phyloP scores from a whole-genome alignment of 2,797 vertebrate genomes.

The Megalops cyprinoides region DNA sequence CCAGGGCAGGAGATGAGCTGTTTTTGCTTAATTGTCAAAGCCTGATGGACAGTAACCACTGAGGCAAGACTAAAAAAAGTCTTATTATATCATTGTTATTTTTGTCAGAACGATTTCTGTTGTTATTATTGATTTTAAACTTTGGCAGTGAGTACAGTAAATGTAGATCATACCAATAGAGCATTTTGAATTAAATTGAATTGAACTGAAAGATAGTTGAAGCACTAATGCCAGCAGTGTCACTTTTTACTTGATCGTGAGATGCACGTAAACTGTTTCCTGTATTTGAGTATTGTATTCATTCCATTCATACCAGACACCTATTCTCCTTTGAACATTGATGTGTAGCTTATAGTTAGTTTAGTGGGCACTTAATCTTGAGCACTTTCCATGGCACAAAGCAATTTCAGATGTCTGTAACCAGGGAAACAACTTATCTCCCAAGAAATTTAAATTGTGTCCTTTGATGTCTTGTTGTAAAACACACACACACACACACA shows the following conservation, averaged over 20 bases:
- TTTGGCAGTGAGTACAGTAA: too few relatives aligned
- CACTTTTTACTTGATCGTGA: conserved; percentile 19
- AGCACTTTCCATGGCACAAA: neutral
- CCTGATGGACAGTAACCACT: too few relatives aligned
- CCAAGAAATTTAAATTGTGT: neutral
- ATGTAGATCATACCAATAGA: too few relatives aligned
- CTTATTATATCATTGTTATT: too few relatives aligned
- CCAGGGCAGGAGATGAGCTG: too few relatives aligned
- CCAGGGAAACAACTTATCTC: neutral
- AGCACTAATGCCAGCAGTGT: neutral
- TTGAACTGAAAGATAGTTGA: too few relatives aligned
- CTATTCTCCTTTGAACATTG: too few relatives aligned
- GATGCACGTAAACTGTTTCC: neutral
- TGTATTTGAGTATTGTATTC: neutral
- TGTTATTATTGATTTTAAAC: too few relatives aligned
- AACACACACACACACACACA: neutral
- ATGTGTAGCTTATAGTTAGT: neutral
- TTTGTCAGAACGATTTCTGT: too few relatives aligned
- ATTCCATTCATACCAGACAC: neutral
- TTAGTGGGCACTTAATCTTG: neutral
- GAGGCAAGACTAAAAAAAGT: too few relatives aligned
- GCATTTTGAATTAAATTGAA: too few relatives aligned
- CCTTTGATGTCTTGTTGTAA: neutral
- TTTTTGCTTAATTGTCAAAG: too few relatives aligned
- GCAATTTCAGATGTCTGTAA: neutral